Percentiles rank a stretch among this genome's conserved stretches.
Conservation (phyloP, 92 coral and sea anemone genomes). For the Phymanthus crucifer region DNA sequence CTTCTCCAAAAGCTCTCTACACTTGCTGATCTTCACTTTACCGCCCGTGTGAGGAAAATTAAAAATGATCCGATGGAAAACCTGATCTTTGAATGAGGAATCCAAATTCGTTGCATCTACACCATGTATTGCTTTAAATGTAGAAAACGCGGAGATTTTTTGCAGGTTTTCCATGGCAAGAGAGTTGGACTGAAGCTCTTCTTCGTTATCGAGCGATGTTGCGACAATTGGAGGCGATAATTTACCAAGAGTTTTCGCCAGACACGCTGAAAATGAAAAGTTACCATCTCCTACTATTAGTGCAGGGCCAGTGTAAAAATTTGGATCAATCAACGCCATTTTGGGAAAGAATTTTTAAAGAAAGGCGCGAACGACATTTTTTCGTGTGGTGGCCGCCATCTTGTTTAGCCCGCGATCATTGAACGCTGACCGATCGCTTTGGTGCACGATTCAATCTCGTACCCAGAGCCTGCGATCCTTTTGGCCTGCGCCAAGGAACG, state of each 20-base stretch:
- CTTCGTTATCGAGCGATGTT: conserved; percentile 80
- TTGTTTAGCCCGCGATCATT: too few relatives aligned
- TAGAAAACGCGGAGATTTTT: conserved; percentile 45
- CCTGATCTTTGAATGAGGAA: conserved; percentile 45
- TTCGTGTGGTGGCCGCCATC: conserved; percentile 29
- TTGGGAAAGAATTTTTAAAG: background rate
- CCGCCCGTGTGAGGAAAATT: conserved; percentile 98
- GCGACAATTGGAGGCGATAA: conserved; percentile 55
- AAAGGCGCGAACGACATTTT: background rate
- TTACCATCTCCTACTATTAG: conserved; percentile 97
- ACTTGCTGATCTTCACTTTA: conserved; percentile 83
- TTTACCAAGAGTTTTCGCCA: conserved; percentile 54
- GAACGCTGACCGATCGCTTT: background rate
- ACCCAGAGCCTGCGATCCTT: too few relatives aligned
- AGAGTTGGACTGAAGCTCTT: conserved; percentile 52
- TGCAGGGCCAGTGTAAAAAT: conserved; percentile 61
- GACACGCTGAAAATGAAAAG: conserved; percentile 87
- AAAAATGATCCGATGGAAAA: conserved; percentile 80
- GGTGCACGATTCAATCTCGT: too few relatives aligned
- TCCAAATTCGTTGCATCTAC: conserved; percentile 88
- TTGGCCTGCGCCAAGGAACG: too few relatives aligned
- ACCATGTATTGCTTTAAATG: conserved; percentile 68
- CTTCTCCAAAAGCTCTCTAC: conserved; percentile 71
- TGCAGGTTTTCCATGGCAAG: conserved; percentile 72
- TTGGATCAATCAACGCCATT: conserved; percentile 68